A percentile compares a stretch with the other conserved stretches of the same genome.
Conservation (phyloP, 2,888 invertebrate genomes). For the Acanthosepion pharaonis region DNA sequence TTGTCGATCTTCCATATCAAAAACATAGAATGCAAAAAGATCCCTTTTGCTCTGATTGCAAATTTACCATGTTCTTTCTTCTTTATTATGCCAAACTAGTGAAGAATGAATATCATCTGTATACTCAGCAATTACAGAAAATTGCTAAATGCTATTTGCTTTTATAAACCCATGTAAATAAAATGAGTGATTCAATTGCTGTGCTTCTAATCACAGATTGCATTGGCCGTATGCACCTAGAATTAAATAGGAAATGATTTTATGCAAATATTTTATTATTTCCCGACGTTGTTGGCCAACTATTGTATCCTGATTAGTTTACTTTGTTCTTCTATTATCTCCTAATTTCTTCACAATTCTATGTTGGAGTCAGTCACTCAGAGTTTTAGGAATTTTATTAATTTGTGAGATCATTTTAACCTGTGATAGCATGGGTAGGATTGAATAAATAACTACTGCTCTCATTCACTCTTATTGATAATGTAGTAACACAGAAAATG, state of each 20-base stretch:
- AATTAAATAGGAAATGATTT: neutral
- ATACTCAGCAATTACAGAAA: neutral
- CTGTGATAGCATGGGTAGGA: neutral
- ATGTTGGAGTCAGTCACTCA: neutral
- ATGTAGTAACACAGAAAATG: neutral
- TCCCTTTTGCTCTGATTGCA: neutral
- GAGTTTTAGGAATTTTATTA: neutral
- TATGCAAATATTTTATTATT: neutral
- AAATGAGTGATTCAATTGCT: neutral
- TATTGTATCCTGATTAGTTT: neutral
- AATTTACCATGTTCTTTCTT: neutral
- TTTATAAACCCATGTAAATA: slow-evolving; percentile 33
- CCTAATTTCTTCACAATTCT: neutral
- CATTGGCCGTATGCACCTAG: neutral
- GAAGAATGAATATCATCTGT: neutral
- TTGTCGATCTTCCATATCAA: neutral
- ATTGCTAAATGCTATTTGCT: neutral
- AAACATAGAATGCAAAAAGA: neutral
- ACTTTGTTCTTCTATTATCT: neutral
- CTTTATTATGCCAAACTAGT: neutral
- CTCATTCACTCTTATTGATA: neutral
- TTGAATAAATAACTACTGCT: neutral
- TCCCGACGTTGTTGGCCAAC: neutral
- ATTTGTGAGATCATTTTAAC: neutral
- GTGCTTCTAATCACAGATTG: neutral